These are phyloP conservation scores for cattle (Bos taurus) DNA, from an alignment of 2,113 vertebrate species.

Conservation along the genomic window ARS-UCD2.0 NC_037336.1:83941501-83942000, in stretches of 20 bases:
- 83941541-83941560: not conserved
- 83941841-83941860: not conserved
- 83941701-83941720: not conserved
- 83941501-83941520: not conserved
- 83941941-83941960: not conserved
- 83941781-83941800: not conserved
- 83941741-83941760: not conserved
- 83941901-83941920: not conserved
- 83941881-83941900: not conserved
- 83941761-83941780: not conserved
- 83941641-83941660: not conserved
- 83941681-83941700: not conserved
- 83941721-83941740: not conserved
- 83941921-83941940: not conserved
- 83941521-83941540: not conserved
- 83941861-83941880: not conserved
- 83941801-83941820: not conserved
- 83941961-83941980: not conserved
- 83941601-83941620: not conserved
- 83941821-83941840: not conserved
- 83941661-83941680: not conserved
- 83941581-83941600: not conserved
- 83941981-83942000: not conserved
- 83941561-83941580: not conserved
- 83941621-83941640: not conserved